Conservation (phyloP, 2,797 vertebrate genomes). For the Eurystomus glaucurus region DNA sequence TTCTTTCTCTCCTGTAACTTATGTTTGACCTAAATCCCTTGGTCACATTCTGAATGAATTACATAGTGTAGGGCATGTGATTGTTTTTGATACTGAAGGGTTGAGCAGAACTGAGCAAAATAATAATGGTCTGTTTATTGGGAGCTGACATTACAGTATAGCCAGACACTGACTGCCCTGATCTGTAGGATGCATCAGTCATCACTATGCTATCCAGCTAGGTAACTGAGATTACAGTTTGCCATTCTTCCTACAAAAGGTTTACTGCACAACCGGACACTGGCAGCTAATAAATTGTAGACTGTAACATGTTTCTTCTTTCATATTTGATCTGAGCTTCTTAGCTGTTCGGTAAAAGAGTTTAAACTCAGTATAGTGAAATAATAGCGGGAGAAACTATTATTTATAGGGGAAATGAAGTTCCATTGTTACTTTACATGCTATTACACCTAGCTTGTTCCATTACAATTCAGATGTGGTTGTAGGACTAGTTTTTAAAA, state of each 20-base stretch:
- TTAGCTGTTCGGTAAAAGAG: neutral
- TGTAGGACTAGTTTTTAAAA: neutral
- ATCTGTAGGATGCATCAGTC: neutral
- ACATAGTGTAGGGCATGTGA: too few relatives aligned
- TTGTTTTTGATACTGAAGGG: neutral
- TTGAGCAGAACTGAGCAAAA: neutral
- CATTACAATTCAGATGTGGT: neutral
- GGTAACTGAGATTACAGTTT: neutral
- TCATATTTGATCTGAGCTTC: neutral
- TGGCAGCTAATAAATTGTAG: neutral
- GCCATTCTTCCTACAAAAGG: neutral
- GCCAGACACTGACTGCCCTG: neutral
- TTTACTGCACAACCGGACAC: neutral
- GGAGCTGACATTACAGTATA: neutral
- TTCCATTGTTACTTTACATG: neutral
- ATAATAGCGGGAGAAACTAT: neutral
- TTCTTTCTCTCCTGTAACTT: neutral
- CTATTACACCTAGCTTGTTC: neutral
- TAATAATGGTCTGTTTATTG: neutral
- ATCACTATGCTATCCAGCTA: neutral
- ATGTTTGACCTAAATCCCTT: neutral
- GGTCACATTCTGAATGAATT: neutral
- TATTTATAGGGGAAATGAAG: neutral
- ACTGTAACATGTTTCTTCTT: neutral
- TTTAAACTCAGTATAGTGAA: neutral